Conservation (phyloP, 1,140 invertebrate species). For the Gonatopus flavifemur region DNA sequence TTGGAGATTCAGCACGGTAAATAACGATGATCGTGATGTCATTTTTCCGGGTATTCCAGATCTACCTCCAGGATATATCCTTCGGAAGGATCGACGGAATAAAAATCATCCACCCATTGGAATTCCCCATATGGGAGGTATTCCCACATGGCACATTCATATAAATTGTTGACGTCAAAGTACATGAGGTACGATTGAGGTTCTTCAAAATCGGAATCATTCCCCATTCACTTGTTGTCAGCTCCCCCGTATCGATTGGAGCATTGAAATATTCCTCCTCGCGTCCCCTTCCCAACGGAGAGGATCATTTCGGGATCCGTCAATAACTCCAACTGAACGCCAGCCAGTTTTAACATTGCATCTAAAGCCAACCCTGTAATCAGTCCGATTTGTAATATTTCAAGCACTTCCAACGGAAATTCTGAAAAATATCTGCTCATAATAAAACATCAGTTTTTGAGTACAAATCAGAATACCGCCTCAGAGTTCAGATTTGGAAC, state of each 20-base stretch:
- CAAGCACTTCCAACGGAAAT: background rate
- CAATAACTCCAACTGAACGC: slow-evolving; percentile 54
- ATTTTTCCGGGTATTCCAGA: slow-evolving; percentile 26
- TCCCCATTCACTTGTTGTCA: slow-evolving; percentile 63
- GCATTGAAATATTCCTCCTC: slow-evolving; percentile 42
- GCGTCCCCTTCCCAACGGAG: slow-evolving; percentile 41
- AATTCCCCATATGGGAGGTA: too few relatives aligned
- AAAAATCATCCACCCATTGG: too few relatives aligned
- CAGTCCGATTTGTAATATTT: background rate
- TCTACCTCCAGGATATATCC: too few relatives aligned
- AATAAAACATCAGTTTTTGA: background rate
- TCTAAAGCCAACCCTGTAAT: background rate
- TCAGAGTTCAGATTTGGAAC: slow-evolving; percentile 21
- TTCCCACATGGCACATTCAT: too few relatives aligned
- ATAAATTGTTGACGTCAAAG: too few relatives aligned
- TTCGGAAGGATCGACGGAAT: too few relatives aligned
- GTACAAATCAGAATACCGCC: slow-evolving; percentile 1
- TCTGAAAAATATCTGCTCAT: background rate
- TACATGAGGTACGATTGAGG: too few relatives aligned
- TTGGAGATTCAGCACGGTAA: too few relatives aligned
- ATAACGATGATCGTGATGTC: slow-evolving; percentile 59
- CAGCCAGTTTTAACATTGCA: slow-evolving; percentile 38
- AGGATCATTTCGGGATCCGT: slow-evolving; percentile 38
- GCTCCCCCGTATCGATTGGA: slow-evolving; percentile 18
- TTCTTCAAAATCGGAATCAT: too few relatives aligned